phyloP scores from a whole-genome alignment of 37 sponge, comb jelly and placozoan species.

The Mnemiopsis leidyi region DNA sequence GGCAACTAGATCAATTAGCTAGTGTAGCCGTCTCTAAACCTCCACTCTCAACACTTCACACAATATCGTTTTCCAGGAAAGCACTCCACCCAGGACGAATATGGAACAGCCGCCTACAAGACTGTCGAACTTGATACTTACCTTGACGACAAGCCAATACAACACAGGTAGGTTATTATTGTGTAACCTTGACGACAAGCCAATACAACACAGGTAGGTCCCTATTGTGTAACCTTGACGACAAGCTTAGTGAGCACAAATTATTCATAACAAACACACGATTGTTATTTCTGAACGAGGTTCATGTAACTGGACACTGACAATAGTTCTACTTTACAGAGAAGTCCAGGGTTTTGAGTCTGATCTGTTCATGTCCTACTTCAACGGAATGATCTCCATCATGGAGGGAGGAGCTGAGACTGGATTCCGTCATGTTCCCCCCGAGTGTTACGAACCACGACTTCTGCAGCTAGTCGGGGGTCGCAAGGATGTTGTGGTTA shows the following conservation, averaged over 20 bases:
- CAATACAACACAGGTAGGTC: conserved; percentile 86
- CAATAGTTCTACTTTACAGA: too few species aligned
- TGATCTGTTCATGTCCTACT: conserved; percentile 86
- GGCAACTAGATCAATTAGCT: too few species aligned
- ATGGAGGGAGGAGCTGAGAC: conserved; percentile 79
- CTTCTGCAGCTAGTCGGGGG: conserved; percentile 90
- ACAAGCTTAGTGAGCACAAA: conserved; percentile 95
- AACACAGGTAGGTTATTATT: conserved; percentile 81
- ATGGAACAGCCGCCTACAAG: conserved; percentile 99
- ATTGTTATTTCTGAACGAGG: too few species aligned
- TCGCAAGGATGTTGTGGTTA: conserved; percentile 16
- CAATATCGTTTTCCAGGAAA: neutral
- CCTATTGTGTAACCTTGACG: too few species aligned
- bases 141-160: conserved; percentile 97
- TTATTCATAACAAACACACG: too few species aligned
- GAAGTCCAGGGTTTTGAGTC: conserved; percentile 89
- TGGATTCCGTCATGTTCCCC: conserved; percentile 92
- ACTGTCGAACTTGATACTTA: conserved; percentile 95
- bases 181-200: conserved; percentile 97
- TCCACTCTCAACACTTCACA: neutral
- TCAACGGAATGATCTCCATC: conserved; percentile 69
- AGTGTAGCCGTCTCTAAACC: neutral
- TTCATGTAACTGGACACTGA: too few species aligned
- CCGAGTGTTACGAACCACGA: conserved; percentile 85
- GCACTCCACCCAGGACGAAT: conserved; percentile 86